Conservation (phyloP, 2,113 vertebrate species). For the Thamnophis sirtalis region DNA sequence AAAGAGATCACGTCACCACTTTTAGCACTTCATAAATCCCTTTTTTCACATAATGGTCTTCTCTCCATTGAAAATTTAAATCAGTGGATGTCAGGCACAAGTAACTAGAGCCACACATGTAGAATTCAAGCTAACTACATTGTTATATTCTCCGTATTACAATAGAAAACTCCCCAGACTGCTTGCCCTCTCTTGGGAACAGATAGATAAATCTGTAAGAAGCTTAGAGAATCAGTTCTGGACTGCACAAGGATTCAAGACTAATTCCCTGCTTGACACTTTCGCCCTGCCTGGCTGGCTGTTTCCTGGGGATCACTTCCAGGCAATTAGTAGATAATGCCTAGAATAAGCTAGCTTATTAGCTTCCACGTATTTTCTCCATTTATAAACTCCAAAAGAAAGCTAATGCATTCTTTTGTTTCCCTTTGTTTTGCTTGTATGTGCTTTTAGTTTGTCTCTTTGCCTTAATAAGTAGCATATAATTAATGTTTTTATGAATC, state of each 20-base stretch:
- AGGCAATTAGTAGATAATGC: neutral
- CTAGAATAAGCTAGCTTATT: neutral
- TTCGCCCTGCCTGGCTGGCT: neutral
- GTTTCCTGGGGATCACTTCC: neutral
- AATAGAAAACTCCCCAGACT: neutral
- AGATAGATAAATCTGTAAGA: neutral
- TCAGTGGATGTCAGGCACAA: neutral
- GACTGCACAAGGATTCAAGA: neutral
- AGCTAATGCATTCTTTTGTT: neutral
- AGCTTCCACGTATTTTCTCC: neutral
- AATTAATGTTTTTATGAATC: neutral
- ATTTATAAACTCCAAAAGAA: neutral
- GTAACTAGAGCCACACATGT: neutral
- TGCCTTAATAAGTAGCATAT: neutral
- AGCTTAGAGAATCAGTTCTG: neutral
- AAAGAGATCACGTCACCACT: neutral
- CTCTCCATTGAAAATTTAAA: constrained; percentile 16
- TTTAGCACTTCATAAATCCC: neutral
- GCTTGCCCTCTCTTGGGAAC: neutral
- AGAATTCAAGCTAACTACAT: neutral
- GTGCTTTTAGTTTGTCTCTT: neutral
- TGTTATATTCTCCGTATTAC: neutral
- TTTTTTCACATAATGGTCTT: constrained; percentile 14
- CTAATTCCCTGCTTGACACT: neutral
- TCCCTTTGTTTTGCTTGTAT: neutral